A percentile compares a stretch with the other conserved stretches of the same genome.
These are phyloP conservation scores for Dasypogon diadema DNA, from an alignment of 2,888 invertebrate species.

Conservation along the genomic window DNA sequence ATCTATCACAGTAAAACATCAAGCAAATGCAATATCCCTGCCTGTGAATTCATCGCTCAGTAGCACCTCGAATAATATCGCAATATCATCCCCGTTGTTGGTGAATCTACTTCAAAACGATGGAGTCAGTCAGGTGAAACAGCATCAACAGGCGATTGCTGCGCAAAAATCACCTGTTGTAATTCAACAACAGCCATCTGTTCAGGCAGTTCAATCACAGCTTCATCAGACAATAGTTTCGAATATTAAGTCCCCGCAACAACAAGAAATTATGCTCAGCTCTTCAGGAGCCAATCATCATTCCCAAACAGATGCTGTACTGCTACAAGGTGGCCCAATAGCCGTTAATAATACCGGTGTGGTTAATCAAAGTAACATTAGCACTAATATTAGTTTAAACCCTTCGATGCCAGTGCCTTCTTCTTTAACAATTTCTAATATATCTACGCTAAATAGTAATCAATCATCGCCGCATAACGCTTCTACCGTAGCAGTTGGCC, in stretches of 20 bases:
- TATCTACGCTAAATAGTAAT: conserved; percentile 41
- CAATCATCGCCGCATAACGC: conserved; percentile 45
- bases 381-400: conserved; percentile 54
- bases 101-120: conserved; percentile 94
- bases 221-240: conserved; percentile 50
- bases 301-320: conserved; percentile 25
- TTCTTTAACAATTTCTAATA: conserved; percentile 60
- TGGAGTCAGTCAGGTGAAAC: conserved; percentile 66
- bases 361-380: conserved; percentile 52
- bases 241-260: conserved; percentile 52
- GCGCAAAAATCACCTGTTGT: conserved; percentile 58
- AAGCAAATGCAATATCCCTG: conserved; percentile 45
- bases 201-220: conserved; percentile 51
- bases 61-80: conserved; percentile 71
- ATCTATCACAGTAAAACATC: conserved; percentile 29
- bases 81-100: conserved; percentile 87
- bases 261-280: conserved; percentile 45
- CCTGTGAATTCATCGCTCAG: conserved; percentile 43
- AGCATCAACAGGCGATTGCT: conserved; percentile 55
- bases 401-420: conserved; percentile 62
- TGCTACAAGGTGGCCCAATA: conserved; percentile 42
- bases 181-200: conserved; percentile 56
- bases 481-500: conserved; percentile 1
- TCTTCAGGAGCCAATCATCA: conserved; percentile 32
- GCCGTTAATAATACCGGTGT: conserved; percentile 52